Evolutionary conservation across 2,797 vertebrate genomes (phyloP), one percentile per base, ranked within the genome.

Genomic region (Neomorphus geoffroyi): DNA sequence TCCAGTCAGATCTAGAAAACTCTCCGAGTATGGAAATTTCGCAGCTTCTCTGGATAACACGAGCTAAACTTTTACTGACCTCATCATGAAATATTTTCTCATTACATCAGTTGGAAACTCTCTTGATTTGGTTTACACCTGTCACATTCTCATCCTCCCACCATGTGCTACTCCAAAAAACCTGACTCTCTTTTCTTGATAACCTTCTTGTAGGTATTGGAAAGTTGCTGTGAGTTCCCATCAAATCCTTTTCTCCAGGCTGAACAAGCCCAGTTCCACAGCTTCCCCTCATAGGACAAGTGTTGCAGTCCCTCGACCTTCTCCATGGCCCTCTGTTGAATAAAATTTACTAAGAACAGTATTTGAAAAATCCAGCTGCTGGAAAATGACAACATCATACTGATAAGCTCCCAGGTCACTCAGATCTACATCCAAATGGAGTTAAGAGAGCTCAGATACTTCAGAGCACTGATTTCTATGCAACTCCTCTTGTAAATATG

Each of bases 11-110:
- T 28, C n/a, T 61, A 57, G 16, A 57, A 86, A 39, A 45, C 11
- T 1, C n/a, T 12, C 26, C 17, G 10, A n/a, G 19, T 39, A 41
- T 5, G 14, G 7, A 81, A 6, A 48, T 32, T 41, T 15, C 33
- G 3, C 12, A 54, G 0, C 27, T 37, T 81, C 24, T 69, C 28
- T n/a, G 10, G 10, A 10, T 27, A 58, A 13, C 1, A 0, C 32
- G 33, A 39, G 65, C 28, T 69, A 28, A 61, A 27, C 16, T 60
- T 53, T 28, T 60, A 37, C 37, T 39, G 37, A 60, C 14, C 13
- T 62, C 13, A 62, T 27, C 2, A 23, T 16, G 28, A 43, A 81
- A 62, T 37, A 5, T 3, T 54, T 78, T 78, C 56, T 39, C 6
- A 7, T 19, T 60, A 4, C 60, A 32, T 50, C 13, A 5, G 5